Evolutionary conservation across 2,888 invertebrate genomes (phyloP), one percentile per base, ranked within the genome.

Genomic region (Megaustenia siamemsis): DNA sequence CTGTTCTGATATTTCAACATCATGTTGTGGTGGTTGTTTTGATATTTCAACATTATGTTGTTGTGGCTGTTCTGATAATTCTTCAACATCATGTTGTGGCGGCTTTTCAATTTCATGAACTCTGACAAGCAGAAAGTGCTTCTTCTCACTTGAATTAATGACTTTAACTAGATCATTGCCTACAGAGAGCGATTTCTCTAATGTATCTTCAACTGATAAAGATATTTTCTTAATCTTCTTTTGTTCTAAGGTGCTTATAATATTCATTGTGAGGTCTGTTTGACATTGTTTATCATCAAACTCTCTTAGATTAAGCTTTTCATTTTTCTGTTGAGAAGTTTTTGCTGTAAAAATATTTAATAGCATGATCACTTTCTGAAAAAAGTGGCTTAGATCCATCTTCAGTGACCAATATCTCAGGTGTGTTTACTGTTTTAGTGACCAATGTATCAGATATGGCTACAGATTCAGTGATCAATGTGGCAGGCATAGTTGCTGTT

Each of bases 201-300:
- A 32, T n/a, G 5, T 32, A 21, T 1, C 32, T 66, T 21, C 28
- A 6, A 28, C 4, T 66, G 28, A n/a, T 66, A 28, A 28, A 21
- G n/a, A 15, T 15, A 66, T n/a, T 28, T 15, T 66, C 4, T 66
- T 21, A 12, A 28, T 66, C 8, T 66, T n/a, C 28, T 15, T 28
- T 66, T 66, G 28, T 66, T 66, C 66, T 28, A 66, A 32, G 32
- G 32, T 12, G 32, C 66, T 12, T 28, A 66, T 66, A 28, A 66
- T 66, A 3, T n/a, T 32, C 66, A 66, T 66, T 8, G 66, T 66
- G 15, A 66, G 66, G 28, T 66, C 66, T n/a, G 66, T 66, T 32
- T 66, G 66, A 4, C 28, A 66, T 66, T 66, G 28, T 66, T 66
- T 66, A 32, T 66, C 66, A 66, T 66, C 66, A n/a, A n/a, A n/a